Evolutionary conservation across 2,888 invertebrate species (phyloP).

Genomic region (Mesochorus sp.): DNA sequence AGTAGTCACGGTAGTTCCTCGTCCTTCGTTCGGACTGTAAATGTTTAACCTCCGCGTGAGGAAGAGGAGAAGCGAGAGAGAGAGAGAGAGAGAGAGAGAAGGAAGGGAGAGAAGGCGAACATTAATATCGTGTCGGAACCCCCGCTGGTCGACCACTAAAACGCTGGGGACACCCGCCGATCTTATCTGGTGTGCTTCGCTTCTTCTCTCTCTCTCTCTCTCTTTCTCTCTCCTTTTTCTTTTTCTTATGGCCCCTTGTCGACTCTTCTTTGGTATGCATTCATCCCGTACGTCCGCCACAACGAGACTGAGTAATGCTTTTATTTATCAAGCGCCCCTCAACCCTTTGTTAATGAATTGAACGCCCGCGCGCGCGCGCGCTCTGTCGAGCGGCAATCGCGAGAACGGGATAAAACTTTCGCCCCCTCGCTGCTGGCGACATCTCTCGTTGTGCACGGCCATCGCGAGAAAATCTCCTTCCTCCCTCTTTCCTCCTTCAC

Average conservation of each 20-base stretch:
- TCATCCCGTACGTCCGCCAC: constrained; percentile 75
- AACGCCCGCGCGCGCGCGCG: constrained; percentile 68
- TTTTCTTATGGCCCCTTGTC: constrained; percentile 69
- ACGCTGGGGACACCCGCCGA: constrained; percentile 82
- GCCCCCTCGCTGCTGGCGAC: constrained; percentile 22
- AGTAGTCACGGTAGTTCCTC: constrained; percentile 50
- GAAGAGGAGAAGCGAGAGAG: constrained; percentile 11
- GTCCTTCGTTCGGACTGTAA: constrained; percentile 52
- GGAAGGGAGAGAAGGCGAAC: constrained; percentile 77
- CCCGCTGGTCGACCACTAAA: constrained; percentile 81
- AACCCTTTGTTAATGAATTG: constrained; percentile 46
- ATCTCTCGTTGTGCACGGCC: constrained; percentile 15
- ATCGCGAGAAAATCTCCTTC: constrained; percentile 17
- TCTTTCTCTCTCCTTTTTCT: not conserved
- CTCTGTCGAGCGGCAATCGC: constrained; percentile 33
- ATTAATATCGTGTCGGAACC: constrained; percentile 82
- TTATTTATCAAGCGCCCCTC: constrained; percentile 80
- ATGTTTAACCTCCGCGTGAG: constrained; percentile 61
- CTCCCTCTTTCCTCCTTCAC: not conserved
- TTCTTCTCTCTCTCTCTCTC: constrained; percentile 69
- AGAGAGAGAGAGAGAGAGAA: constrained; percentile 24
- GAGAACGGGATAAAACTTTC: constrained; percentile 44
- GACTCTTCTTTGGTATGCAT: constrained; percentile 78
- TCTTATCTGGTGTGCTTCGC: constrained; percentile 77
- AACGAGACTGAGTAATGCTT: constrained; percentile 80